These are phyloP conservation scores for Spinus pinus DNA, from an alignment of 2,797 vertebrate species.

Conservation along the genomic window DNA sequence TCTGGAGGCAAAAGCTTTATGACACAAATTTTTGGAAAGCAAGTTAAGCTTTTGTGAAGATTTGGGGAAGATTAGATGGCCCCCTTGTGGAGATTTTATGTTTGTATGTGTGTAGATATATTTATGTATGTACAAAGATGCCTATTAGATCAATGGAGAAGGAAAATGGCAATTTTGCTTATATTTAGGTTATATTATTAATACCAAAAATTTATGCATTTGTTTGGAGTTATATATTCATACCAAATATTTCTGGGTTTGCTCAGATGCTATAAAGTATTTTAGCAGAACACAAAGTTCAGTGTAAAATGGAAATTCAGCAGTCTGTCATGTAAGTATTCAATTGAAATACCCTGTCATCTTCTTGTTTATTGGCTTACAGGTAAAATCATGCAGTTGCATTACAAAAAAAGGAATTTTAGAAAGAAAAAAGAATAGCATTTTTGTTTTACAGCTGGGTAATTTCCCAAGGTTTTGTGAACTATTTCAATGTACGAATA, in stretches of 20 bases:
- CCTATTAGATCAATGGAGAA: background rate
- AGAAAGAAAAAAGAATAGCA: background rate
- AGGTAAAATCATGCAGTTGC: background rate
- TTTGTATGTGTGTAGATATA: rapidly evolving
- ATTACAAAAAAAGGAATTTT: background rate
- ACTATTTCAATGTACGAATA: background rate
- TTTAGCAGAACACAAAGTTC: background rate
- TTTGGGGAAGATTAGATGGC: constrained; percentile 25
- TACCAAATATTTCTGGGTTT: background rate
- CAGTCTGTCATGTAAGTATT: background rate
- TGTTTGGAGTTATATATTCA: background rate
- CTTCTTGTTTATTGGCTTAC: background rate
- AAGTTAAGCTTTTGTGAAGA: background rate
- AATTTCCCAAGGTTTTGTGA: background rate
- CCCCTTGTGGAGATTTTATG: background rate
- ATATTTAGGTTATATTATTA: background rate
- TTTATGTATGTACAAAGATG: rapidly evolving
- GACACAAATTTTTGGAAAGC: background rate
- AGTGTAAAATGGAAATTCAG: background rate
- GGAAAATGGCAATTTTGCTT: background rate
- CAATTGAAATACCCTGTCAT: background rate
- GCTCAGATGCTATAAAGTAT: background rate
- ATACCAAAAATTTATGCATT: background rate
- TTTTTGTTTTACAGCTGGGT: background rate
- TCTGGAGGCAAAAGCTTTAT: background rate